Evolutionary conservation across 2,888 invertebrate species (phyloP).

Genomic region (Dynastes tityus): DNA sequence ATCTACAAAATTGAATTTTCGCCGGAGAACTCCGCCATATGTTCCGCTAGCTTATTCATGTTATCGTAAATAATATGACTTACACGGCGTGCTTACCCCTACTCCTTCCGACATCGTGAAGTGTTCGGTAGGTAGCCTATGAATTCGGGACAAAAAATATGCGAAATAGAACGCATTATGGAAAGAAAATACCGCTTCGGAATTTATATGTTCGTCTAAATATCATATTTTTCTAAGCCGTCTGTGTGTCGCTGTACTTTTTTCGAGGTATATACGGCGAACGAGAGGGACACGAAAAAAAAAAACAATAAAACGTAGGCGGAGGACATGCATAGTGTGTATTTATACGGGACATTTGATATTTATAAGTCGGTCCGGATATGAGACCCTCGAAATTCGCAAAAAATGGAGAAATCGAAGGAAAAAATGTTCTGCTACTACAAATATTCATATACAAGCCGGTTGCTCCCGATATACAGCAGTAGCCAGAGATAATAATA

Average conservation of each 20-base stretch:
- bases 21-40: not conserved
- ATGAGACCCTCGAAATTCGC: not conserved
- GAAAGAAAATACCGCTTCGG: constrained; percentile 9
- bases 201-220: constrained; percentile 10
- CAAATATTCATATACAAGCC: too few relatives aligned
- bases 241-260: not conserved
- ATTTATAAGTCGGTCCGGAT: constrained; percentile 39
- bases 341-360: constrained; percentile 38
- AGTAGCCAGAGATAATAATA: too few relatives aligned
- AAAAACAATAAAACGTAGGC: constrained; percentile 31
- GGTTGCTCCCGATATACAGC: not conserved
- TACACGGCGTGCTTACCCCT: not conserved
- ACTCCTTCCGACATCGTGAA: not conserved
- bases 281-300: constrained; percentile 3
- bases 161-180: constrained; percentile 14
- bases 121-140: not conserved
- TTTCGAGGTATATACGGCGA: not conserved
- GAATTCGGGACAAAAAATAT: not conserved
- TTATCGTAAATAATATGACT: constrained; percentile 17
- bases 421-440: not conserved
- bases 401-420: not conserved
- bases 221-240: not conserved
- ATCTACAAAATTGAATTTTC: constrained; percentile 15
- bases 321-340: constrained; percentile 23
- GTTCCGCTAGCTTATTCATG: constrained; percentile 11